phyloP scores from a whole-genome alignment of 2,888 invertebrate species.

The Nomada hirtipes region DNA sequence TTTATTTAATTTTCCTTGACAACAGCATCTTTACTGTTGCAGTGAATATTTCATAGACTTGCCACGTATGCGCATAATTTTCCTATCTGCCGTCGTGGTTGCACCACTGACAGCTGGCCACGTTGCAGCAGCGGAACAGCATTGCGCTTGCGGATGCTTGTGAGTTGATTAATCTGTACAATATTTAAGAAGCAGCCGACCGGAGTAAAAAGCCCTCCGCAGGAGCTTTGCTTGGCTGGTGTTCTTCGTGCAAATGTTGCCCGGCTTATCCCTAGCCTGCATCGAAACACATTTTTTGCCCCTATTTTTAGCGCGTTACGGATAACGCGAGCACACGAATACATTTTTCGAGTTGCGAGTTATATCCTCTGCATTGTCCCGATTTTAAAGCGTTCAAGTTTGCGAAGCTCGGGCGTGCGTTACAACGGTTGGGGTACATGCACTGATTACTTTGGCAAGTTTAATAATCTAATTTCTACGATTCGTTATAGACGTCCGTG shows the following conservation, averaged over 20 bases:
- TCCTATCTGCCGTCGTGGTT: constrained; percentile 39
- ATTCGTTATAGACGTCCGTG: constrained; percentile 9
- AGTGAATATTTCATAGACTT: constrained; percentile 65
- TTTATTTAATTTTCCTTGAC: constrained; percentile 30
- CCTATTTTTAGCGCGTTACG: constrained; percentile 2
- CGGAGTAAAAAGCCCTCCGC: constrained; percentile 60
- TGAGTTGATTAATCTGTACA: constrained; percentile 80
- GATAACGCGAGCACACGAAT: not conserved
- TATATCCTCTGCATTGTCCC: too few species aligned
- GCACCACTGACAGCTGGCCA: constrained; percentile 50
- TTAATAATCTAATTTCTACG: constrained; percentile 8
- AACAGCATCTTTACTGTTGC: constrained; percentile 48
- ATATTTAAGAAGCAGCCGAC: constrained; percentile 77
- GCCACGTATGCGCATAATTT: constrained; percentile 73
- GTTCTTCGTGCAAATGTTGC: constrained; percentile 57
- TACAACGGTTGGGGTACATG: too few species aligned
- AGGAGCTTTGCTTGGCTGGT: constrained; percentile 52
- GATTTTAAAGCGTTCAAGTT: too few species aligned
- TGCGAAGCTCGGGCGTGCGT: too few species aligned
- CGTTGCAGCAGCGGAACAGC: constrained; percentile 37
- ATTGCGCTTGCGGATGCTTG: constrained; percentile 31
- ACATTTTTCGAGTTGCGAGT: too few species aligned
- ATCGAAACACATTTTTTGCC: constrained; percentile 32
- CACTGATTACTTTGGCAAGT: not conserved
- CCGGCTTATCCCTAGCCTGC: constrained; percentile 67